phyloP scores from a whole-genome alignment of 2,888 invertebrate genomes.

The Sepiola atlantica region DNA sequence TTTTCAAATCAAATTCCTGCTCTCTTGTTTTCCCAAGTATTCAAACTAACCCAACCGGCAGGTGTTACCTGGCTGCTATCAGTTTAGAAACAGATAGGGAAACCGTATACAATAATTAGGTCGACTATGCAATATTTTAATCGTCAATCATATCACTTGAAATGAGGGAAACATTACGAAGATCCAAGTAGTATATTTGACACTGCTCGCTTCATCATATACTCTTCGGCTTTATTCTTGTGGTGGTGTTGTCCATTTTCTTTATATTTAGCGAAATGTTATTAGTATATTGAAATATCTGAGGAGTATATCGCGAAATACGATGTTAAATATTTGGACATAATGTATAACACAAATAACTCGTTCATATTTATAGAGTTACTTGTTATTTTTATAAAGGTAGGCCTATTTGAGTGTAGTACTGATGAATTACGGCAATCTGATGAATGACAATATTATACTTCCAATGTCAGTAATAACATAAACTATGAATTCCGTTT shows the following conservation, averaged over 20 bases:
- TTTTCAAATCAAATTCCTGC: background rate
- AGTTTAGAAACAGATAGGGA: background rate
- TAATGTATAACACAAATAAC: too few relatives aligned
- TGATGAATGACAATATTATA: background rate
- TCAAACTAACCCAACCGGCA: background rate
- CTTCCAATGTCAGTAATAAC: background rate
- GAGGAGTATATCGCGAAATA: too few relatives aligned
- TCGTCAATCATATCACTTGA: conserved; percentile 5
- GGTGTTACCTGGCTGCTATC: background rate
- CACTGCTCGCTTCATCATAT: background rate
- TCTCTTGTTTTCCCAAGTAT: background rate
- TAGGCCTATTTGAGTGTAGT: background rate
- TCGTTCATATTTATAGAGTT: background rate
- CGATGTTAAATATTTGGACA: background rate
- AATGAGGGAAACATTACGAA: background rate
- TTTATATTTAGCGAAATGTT: background rate
- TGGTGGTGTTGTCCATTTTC: background rate
- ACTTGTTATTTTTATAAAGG: background rate
- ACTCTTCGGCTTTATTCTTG: background rate
- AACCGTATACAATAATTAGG: background rate
- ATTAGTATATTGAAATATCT: background rate
- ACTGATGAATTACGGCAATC: background rate
- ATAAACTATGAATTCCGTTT: background rate
- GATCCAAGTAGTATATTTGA: background rate
- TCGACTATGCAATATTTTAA: background rate